These are phyloP conservation scores for Heliconius aoede DNA, from an alignment of 2,888 invertebrate species.

Conservation along the genomic window DNA sequence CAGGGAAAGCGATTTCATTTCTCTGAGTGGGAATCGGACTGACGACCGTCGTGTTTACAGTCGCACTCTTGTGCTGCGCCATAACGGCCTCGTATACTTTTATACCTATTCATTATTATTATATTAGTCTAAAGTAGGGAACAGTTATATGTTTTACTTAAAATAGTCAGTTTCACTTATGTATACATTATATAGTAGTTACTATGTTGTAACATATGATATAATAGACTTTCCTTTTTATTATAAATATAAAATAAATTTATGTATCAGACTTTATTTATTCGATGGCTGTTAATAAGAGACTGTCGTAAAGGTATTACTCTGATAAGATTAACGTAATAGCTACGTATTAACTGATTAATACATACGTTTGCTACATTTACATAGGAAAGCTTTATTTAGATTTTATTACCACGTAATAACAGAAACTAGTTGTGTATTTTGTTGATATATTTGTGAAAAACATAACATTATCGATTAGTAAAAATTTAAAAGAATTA, in stretches of 20 bases:
- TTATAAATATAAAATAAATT: not conserved
- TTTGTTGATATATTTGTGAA: not conserved
- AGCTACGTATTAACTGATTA: constrained; percentile 6
- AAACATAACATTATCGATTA: no score
- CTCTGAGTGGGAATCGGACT: no score
- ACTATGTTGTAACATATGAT: not conserved
- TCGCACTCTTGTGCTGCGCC: no score
- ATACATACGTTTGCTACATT: not conserved
- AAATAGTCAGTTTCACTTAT: not conserved
- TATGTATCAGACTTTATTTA: not conserved
- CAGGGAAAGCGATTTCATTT: no score
- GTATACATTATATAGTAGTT: no score
- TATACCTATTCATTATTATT: no score
- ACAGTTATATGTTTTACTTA: no score
- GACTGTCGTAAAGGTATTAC: not conserved
- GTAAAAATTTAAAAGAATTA: not conserved
- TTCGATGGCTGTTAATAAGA: constrained; percentile 10
- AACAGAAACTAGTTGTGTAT: not conserved
- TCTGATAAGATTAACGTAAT: constrained; percentile 4
- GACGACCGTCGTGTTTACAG: no score
- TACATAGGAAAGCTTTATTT: not conserved
- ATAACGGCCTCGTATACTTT: no score
- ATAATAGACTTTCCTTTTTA: not conserved
- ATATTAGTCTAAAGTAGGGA: no score
- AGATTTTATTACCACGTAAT: not conserved